These are phyloP conservation scores for Gambusia holbrooki DNA, from an alignment of 2,113 vertebrate species.

Conservation along the genomic window DNA sequence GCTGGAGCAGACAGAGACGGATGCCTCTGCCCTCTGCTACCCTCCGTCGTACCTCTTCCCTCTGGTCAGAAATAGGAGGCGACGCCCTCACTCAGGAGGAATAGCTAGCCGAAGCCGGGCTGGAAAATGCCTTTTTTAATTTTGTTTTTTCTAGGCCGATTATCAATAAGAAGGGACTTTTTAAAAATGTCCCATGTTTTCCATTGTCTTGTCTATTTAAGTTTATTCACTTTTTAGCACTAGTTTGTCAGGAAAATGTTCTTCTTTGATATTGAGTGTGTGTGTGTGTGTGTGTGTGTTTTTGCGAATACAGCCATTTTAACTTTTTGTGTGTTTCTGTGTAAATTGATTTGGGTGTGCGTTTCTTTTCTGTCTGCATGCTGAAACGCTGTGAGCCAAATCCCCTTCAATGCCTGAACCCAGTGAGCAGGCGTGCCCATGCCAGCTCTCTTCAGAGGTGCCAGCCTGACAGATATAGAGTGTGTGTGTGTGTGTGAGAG, in stretches of 20 bases:
- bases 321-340: slow-evolving; percentile 26
- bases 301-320: slow-evolving; percentile 9
- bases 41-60: slow-evolving; percentile 46
- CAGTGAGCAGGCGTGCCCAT: slow-evolving; percentile 54
- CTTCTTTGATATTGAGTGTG: slow-evolving; percentile 51
- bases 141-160: slow-evolving; percentile 5
- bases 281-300: slow-evolving; percentile 7
- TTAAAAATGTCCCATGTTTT: slow-evolving; percentile 32
- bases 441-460: slow-evolving; percentile 61
- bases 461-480: slow-evolving; percentile 71
- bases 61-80: slow-evolving; percentile 65
- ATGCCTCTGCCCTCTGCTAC: slow-evolving; percentile 57
- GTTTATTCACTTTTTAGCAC: slow-evolving; percentile 59
- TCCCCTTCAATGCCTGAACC: slow-evolving; percentile 43
- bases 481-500: slow-evolving; percentile 31
- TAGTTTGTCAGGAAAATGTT: slow-evolving; percentile 56
- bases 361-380: slow-evolving; percentile 45
- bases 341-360: slow-evolving; percentile 39
- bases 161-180: slow-evolving; percentile 38
- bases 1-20: slow-evolving; percentile 70
- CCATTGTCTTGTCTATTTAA: slow-evolving; percentile 41
- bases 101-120: slow-evolving; percentile 47
- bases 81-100: slow-evolving; percentile 63
- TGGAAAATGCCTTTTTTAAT: slow-evolving; percentile 31
- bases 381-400: slow-evolving; percentile 32